Conservation (phyloP, 23 tunicate genomes). For the Styela plicata region DNA sequence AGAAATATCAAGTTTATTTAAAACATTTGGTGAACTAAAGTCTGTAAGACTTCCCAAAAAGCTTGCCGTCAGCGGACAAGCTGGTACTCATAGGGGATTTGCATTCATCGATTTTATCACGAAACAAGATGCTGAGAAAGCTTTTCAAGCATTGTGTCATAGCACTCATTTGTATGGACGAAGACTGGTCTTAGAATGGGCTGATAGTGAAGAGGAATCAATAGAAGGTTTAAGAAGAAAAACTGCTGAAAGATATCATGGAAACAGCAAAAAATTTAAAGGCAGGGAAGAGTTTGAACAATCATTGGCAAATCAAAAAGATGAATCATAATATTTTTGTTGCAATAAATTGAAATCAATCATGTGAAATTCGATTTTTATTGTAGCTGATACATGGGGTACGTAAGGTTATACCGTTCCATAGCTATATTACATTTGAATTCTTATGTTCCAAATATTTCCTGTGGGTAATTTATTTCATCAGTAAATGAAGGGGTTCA, state of each 20-base stretch:
- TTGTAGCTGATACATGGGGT: too few relatives aligned
- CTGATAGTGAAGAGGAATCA: conserved; percentile 66
- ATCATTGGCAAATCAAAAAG: conserved; percentile 6
- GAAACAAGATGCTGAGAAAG: conserved; percentile 75
- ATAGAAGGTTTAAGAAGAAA: conserved; percentile 53
- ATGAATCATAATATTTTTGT: not conserved
- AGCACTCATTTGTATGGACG: conserved; percentile 97
- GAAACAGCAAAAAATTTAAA: conserved; percentile 15
- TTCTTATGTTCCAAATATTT: too few relatives aligned
- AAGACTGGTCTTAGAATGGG: conserved; percentile 99
- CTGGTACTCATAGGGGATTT: conserved; percentile 87
- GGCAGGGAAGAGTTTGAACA: conserved; percentile 20
- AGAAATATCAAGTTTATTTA: conserved; percentile 79
- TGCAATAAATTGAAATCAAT: not conserved
- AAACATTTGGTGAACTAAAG: conserved; percentile 90
- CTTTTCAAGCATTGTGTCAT: conserved; percentile 83
- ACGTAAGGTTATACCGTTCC: too few relatives aligned
- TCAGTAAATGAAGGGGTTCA: too few relatives aligned
- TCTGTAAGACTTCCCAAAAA: conserved; percentile 88
- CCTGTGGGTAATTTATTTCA: too few relatives aligned
- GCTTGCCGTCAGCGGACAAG: conserved; percentile 27
- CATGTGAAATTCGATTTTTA: too few relatives aligned
- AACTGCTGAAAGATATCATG: conserved; percentile 46
- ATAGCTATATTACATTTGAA: too few relatives aligned
- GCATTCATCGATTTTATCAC: conserved; percentile 92